Evolutionary conservation across 2,113 vertebrate species (phyloP).

Genomic region (Pseudolaguvia tuberculata): DNA sequence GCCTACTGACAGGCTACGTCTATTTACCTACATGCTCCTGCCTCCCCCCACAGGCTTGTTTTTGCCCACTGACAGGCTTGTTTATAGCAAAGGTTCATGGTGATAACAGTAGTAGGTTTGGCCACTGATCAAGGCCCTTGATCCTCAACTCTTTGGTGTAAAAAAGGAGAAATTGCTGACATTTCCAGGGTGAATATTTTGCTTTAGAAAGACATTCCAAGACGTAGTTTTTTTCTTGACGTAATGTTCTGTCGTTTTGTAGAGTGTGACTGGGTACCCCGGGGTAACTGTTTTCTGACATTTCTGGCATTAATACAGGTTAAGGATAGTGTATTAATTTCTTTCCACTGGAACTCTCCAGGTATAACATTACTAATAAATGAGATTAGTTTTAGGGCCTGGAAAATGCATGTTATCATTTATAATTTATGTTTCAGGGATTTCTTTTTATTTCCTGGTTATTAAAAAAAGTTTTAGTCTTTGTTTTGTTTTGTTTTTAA

Average conservation of each 20-base stretch:
- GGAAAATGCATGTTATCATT: constrained; percentile 4
- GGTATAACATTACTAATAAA: constrained; percentile 15
- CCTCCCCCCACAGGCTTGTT: not conserved
- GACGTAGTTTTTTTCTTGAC: not conserved
- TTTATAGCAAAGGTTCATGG: too few relatives aligned
- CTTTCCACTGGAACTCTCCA: constrained; percentile 23
- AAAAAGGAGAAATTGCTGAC: too few relatives aligned
- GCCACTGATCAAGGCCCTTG: too few relatives aligned
- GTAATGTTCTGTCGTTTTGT: not conserved
- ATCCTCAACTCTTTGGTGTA: too few relatives aligned
- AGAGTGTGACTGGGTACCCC: not conserved
- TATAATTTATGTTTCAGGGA: too few relatives aligned
- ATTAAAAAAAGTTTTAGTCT: not conserved
- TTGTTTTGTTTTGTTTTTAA: not conserved
- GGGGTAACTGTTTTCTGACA: not conserved
- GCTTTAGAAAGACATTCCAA: not conserved
- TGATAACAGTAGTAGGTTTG: too few relatives aligned
- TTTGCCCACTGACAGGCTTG: not conserved
- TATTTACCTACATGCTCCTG: too few relatives aligned
- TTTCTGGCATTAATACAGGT: constrained; percentile 14
- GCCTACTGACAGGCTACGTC: not conserved
- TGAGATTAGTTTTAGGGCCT: constrained; percentile 16
- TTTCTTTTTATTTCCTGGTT: too few relatives aligned
- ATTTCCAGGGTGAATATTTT: not conserved
- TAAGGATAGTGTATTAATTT: not conserved